Base-by-base conservation (phyloP, 2,797 vertebrate species). In the Sebastes itinus region DNA sequence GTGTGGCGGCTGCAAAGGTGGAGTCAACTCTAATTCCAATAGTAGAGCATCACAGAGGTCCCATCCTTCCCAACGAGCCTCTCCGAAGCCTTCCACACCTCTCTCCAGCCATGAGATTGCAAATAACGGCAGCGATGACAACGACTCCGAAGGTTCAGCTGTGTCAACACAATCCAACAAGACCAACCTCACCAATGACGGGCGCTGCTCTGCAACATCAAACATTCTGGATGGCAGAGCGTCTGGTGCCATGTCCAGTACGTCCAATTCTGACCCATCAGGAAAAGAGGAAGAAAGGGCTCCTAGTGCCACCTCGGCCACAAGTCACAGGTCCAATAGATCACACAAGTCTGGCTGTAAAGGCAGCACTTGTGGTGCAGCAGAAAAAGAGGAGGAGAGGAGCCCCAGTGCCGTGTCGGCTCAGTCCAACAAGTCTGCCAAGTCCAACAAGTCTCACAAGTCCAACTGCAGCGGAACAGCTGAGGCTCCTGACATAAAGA, bases 1-100 rank as follows among this genome's bases (percentile, higher is more conserved):
- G 5, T 95, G 95, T 71, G 89, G 92, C 5, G 93, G 92, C 8
- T 92, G 87, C 84, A 92, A 94, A 85, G 67, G 4, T 56, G 67
- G 20, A 2, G 20, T 46, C 22, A 74, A 38, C 49, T 82, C 88
- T 64, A 54, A 14, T 14, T 80, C 83, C 5, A 56, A 23, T 10
- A 84, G 88, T 1, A 84, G 83, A 79, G 75, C 78, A n/a, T 93
- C 92, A 55, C 59, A 71, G 33, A 84, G 23, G 25, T 90, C 88
- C 25, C 35, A 65, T 33, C 58, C 2, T n/a, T 87, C 84, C 12
- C 72, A 63, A 4, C 28, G 1, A 54, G 61, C 65, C 14, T 78
- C 83, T 58, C 61, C 83, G 6, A 87, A 67, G 14, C 72, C 79
- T 1, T 28, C 55, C 2, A 76, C 79, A 1, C 58, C 87, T 7